Evolutionary conservation across 2,888 invertebrate species (phyloP), one percentile per base, ranked within the genome.

Genomic region (Hetaerina titia): DNA sequence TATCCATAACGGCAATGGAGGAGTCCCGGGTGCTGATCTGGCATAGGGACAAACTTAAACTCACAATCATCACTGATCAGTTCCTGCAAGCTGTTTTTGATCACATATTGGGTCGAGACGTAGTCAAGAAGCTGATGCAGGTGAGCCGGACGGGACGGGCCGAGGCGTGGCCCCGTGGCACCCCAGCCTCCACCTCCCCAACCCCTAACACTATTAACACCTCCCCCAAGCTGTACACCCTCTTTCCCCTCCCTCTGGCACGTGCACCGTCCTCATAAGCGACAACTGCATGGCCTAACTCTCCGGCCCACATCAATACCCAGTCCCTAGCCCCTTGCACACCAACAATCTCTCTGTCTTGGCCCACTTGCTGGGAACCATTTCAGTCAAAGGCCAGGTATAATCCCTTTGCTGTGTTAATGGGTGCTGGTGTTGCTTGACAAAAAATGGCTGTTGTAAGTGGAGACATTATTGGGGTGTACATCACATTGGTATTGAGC

Each of bases 61-160:
- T 98, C 96, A 98, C 98, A 95, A 98, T 98, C 96, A 98, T 98
- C 97, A 98, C 98, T 94, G 98, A 98, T 96, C 98, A 98, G 96
- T 98, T 98, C 97, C 97, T 98, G 96, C 98, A 98, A 97, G 98
- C 98, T 45, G 98, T 98, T 95, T 98, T 98, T 97, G 98, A 98
- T 97, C 98, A 98, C 96, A 98, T 98, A 96, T 97, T 98, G 94
- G 98, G 98, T 57, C 97, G 98, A 96, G 98, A 98, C 96, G 98
- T 98, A 95, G 98, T 98, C 92, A 98, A 98, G 96, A 98, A 98
- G 96, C 97, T 98, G 92, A 98, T 98, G 98, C 98, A 98, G 98
- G 98, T 98, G 92, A 92, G 92, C 92, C 92, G 92, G 92, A 92
- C 92, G 22, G 92, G 92, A 92, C 92, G 92, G 92, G 92, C 92